Evolutionary conservation across 2,888 invertebrate species (phyloP), one percentile per base, ranked within the genome.

Genomic region (Drosophila nigritarsus): DNA sequence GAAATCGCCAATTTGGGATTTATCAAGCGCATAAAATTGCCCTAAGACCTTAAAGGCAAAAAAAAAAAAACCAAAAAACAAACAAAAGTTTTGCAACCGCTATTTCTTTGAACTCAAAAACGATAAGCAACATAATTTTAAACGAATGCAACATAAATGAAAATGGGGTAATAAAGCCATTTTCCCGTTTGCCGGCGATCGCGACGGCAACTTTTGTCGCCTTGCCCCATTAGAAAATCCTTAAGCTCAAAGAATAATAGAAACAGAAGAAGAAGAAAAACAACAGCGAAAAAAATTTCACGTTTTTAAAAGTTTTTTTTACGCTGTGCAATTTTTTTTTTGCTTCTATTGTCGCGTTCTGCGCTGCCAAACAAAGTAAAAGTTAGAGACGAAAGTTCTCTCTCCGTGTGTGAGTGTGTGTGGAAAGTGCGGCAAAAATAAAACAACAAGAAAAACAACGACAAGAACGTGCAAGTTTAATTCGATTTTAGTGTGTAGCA

Each of bases 401-500:
- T 73, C 65, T 86, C 82, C 73, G 83, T 75, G 86, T 20, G 49
- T 27, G 15, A 20, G 20, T 20, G 30, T 54, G 15, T 54, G 54
- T 75, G 73, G 77, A 73, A 79, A 85, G 89, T 85, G 87, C 89
- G 80, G 75, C 77, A 68, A 73, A 69, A 78, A 61, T 68, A 63
- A 53, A 66, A 65, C 76, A 71, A 36, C 63, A 59, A 54, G 13
- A 49, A 51, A 61, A 53, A 58, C 62, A 63, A 53, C 18, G 66
- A 69, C 63, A 59, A 56, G 34, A 60, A 64, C 80, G 76, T 67
- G 74, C 87, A 89, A 87, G 83, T 88, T 90, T 90, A 87, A 88
- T 88, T 90, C 80, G 82, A 87, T 90, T 90, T 90, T 82, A 82
- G 86, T 88, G 81, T 81, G 82, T 72, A 88, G 88, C 89, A 87